Percentiles rank a stretch among this genome's conserved stretches.
phyloP scores from a whole-genome alignment of 30 jellyfish, hydroid and myxozoan species.

The Nemopilema nomurai region DNA sequence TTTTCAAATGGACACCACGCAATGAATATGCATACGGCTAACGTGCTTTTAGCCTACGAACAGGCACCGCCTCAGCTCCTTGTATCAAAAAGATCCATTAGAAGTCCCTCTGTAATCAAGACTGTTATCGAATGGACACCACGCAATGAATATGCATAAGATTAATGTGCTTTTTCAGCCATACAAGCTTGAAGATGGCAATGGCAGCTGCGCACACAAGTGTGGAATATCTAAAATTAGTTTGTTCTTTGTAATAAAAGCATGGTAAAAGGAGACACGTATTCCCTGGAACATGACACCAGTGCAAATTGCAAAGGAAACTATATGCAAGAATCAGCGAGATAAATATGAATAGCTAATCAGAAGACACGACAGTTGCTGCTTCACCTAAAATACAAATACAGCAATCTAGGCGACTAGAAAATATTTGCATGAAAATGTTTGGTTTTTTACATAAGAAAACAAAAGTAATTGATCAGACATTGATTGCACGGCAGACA shows the following conservation, averaged over 20 bases:
- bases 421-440: not conserved
- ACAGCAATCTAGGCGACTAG: not conserved
- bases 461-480: not conserved
- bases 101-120: no score
- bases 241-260: not conserved
- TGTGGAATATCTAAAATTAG: not conserved
- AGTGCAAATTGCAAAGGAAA: not conserved
- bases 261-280: not conserved
- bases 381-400: not conserved
- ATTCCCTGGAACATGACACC: not conserved
- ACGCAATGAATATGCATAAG: not conserved
- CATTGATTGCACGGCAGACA: not conserved
- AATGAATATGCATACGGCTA: no score
- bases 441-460: not conserved
- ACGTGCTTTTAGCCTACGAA: no score
- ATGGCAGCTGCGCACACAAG: not conserved
- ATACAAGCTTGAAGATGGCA: not conserved
- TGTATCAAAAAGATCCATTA: no score
- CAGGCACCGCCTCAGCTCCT: no score
- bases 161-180: not conserved
- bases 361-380: not conserved
- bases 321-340: not conserved
- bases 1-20: not conserved
- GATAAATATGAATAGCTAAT: not conserved
- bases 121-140: not conserved